Percentiles rank a stretch among this genome's conserved stretches.
These are phyloP conservation scores for Leptonema lineaticorne DNA, from an alignment of 1,140 invertebrate species.

Conservation along the genomic window DNA sequence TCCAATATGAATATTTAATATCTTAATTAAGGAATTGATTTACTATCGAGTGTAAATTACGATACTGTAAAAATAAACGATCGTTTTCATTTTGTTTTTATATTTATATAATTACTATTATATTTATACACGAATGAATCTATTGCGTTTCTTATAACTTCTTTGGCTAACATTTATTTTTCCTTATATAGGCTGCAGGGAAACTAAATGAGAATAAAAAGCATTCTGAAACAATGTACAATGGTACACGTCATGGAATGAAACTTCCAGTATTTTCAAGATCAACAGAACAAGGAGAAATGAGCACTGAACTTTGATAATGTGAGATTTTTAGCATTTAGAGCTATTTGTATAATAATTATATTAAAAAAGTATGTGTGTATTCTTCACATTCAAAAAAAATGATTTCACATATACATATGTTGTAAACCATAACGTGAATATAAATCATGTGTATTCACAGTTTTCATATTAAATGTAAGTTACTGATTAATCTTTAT, in stretches of 20 bases:
- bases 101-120: no score
- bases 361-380: not conserved
- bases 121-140: no score
- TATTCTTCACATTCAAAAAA: not conserved
- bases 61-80: no score
- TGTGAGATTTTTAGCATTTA: not conserved
- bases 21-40: no score
- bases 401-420: not conserved
- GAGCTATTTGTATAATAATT: not conserved
- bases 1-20: no score
- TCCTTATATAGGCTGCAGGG: slow-evolving; percentile 37
- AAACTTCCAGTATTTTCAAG: slow-evolving; percentile 25
- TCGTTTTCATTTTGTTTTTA: no score
- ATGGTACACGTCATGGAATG: slow-evolving; percentile 20
- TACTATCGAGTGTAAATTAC: no score
- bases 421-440: no score
- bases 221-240: slow-evolving; percentile 24
- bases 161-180: no score
- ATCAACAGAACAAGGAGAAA: slow-evolving; percentile 37
- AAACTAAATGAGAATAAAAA: slow-evolving; percentile 36
- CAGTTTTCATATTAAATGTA: not conserved
- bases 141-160: no score
- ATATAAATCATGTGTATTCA: not conserved
- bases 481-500: not conserved
- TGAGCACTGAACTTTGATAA: slow-evolving; percentile 40